Evolutionary conservation across 2,113 vertebrate genomes (phyloP).

Genomic region (Spea bombifrons): DNA sequence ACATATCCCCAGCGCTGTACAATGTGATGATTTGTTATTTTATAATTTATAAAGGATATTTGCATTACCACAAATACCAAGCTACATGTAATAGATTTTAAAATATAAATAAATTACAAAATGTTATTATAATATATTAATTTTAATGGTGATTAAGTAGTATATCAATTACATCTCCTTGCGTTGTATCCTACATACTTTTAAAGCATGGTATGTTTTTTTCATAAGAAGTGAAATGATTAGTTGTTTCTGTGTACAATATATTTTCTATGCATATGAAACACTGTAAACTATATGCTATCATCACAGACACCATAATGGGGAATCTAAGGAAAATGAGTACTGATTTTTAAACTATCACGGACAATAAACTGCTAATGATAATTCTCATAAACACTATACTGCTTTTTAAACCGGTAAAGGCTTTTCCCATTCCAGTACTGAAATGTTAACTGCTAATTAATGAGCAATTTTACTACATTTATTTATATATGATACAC

Average conservation of each 20-base stretch:
- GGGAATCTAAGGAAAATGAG: conserved; percentile 26
- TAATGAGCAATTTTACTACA: conserved; percentile 20
- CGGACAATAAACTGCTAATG: conserved; percentile 38
- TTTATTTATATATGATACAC: conserved; percentile 12
- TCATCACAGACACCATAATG: conserved; percentile 34
- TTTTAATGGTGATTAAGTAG: no score
- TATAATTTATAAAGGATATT: no score
- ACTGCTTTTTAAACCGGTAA: conserved; percentile 28
- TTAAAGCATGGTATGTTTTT: not conserved
- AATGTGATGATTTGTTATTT: no score
- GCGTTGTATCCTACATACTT: no score
- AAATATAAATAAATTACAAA: no score
- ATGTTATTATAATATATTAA: no score
- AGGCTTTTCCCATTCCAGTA: conserved; percentile 5
- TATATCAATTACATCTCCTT: no score
- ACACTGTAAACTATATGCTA: conserved; percentile 30
- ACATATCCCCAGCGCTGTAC: no score
- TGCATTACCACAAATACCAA: no score
- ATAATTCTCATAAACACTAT: conserved; percentile 39
- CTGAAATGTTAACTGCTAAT: conserved; percentile 8
- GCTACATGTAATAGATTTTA: no score
- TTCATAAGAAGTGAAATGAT: conserved; percentile 10
- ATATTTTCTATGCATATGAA: conserved; percentile 17
- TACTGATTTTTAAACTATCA: conserved; percentile 29
- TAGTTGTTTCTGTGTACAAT: conserved; percentile 26